Base-by-base conservation (phyloP, 2,113 vertebrate genomes). In the Pteropus alecto region DNA sequence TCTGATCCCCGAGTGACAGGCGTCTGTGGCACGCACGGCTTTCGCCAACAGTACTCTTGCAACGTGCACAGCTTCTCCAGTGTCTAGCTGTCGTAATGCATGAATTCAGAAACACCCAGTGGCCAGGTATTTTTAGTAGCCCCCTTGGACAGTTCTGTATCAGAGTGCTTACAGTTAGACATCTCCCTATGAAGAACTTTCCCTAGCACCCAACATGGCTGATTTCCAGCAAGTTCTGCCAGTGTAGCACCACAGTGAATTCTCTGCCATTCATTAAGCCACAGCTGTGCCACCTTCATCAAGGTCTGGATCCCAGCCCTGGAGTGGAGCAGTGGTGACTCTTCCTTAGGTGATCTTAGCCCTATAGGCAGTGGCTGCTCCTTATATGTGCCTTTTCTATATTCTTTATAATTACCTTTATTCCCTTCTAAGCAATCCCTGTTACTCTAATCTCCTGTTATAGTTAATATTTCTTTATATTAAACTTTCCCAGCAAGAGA, bases 341-440 rank as follows among this genome's bases (percentile, higher is more conserved):
- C 60, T 78, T 79, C 63, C n/a, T 48, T 22, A 58, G 43, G 61
- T 26, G 61, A 87, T 26, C 18, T 90, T 19, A 63, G 43, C 67
- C 24, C 4, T 6, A 61, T 6, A 60, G 26, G 51, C 65, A 56
- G 15, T 28, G 0, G 22, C 26, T 61, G 18, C 13, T 96, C 63
- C 35, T 73, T 56, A 3, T 7, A 46, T 19, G 51, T 95, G 48
- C 16, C 28, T 89, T 71, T 41, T 38, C 54, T 84, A 18, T 54
- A n/a, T 51, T 93, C 30, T 90, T 79, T n/a, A 85, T 48, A 67
- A 60, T 30, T 86, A 68, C 11, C 33, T 79, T 94, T 87, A 94
- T 43, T 91, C 65, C 46, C 88, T 78, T 46, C 18, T 46, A 46
- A 28, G 2, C 33, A 95, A 65, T 10, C 28, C 48, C 46, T 70